Evolutionary conservation across 53 echinoderm and acorn worm species (phyloP).

Genomic region (Luidia sarsii): DNA sequence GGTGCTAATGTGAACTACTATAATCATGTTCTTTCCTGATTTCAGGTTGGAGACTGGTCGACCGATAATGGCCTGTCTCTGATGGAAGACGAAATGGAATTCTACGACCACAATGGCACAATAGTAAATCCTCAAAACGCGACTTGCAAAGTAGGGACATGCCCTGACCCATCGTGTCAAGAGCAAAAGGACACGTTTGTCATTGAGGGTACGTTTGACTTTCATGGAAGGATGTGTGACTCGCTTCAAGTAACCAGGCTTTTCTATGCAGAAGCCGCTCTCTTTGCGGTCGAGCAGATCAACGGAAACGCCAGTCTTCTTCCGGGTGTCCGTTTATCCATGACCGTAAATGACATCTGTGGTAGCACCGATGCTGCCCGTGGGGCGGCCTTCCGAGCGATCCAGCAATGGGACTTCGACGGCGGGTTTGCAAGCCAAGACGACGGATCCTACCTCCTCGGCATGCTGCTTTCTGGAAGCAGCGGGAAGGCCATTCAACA

Average conservation of each 20-base stretch:
- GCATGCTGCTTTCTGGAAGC: conserved; percentile 31
- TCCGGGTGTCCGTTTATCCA: conserved; percentile 56
- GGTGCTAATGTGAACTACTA: background rate
- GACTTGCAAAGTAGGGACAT: background rate
- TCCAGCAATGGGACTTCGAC: conserved; percentile 1
- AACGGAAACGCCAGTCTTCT: conserved; percentile 53
- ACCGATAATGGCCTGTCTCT: conserved; percentile 15
- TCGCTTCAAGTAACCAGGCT: conserved; percentile 47
- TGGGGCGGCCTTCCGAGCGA: background rate
- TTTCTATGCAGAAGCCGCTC: conserved; percentile 66
- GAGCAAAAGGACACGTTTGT: background rate
- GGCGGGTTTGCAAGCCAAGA: conserved; percentile 4
- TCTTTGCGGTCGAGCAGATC: conserved; percentile 66
- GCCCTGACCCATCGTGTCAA: background rate
- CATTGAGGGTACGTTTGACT: conserved; percentile 28
- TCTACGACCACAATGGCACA: conserved; percentile 41
- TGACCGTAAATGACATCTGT: conserved; percentile 77
- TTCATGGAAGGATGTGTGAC: background rate
- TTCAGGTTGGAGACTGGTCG: conserved; percentile 52
- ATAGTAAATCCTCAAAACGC: background rate
- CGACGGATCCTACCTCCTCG: background rate
- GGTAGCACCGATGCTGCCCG: conserved; percentile 40
- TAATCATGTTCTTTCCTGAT: background rate
- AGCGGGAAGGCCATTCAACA: conserved; percentile 22
- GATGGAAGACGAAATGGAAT: background rate